Base-by-base conservation (phyloP, 2,888 invertebrate species). In the Neoitamus cyanurus region DNA sequence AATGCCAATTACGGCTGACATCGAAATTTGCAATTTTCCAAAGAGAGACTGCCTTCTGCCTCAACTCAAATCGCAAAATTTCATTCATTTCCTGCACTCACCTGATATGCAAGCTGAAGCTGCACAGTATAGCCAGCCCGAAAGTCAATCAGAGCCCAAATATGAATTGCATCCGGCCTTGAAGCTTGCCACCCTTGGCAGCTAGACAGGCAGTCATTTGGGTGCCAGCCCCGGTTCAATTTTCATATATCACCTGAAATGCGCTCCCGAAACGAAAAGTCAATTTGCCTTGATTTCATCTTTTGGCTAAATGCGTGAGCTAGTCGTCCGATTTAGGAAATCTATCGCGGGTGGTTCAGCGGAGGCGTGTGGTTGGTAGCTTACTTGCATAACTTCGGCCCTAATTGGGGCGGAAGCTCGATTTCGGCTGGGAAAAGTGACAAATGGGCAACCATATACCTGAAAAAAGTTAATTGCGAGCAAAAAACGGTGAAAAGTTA, bases 271-370 rank as follows among this genome's bases (percentile, higher is more conserved):
- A 73, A 20, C 73, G 36, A 31, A 73, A 72, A 73, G 73, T 73
- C 34, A 73, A 73, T 73, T 73, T 73, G 73, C 73, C 73, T 31
- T 73, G 73, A 73, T 73, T 73, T 31, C 73, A 73, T 73, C 73
- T 73, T 73, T 73, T 73, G 37, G 36, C 20, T 58, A 58, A 58
- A 58, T 58, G 58, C 58, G 58, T 58, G 25, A 15, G 6, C 20
- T 58, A 15, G 9, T 25, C 25, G 9, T 25, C 20, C 20, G 25
- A 25, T 20, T 58, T 58, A 58, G 58, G 42, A 42, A 42, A 42
- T 42, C 42, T n/a, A 20, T 7, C 9, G 9, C 20, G 20, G 3
- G 58, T 6, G 58, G 9, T 58, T 15, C 25, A 2, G 58, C n/a
- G n/a, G 6, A 42, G 42, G 5, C n/a, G 42, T 20, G 25, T 11